phyloP scores from a whole-genome alignment of 2,888 invertebrate genomes.

The Drosophila fungiperda region DNA sequence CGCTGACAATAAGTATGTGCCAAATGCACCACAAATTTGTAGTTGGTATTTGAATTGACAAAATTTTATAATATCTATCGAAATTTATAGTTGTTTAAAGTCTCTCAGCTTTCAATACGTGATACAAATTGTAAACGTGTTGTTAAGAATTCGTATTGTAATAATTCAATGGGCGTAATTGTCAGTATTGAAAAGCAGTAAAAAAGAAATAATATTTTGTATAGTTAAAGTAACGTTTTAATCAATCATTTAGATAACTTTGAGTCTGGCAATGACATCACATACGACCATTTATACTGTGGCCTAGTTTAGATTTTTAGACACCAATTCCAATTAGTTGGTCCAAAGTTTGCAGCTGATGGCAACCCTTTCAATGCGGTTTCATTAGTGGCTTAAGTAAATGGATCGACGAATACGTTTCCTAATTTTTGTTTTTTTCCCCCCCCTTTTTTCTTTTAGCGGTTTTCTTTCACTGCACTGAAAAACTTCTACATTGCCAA shows the following conservation, averaged over 20 bases:
- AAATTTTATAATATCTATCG: not conserved
- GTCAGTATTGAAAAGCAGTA: not conserved
- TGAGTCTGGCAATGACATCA: not conserved
- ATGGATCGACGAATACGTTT: slow-evolving; percentile 51
- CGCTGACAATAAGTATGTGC: not conserved
- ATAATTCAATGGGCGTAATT: not conserved
- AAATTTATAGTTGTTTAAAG: slow-evolving; percentile 5
- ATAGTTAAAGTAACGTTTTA: not conserved
- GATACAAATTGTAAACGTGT: not conserved
- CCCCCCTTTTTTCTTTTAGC: slow-evolving; percentile 37
- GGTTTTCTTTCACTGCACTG: slow-evolving; percentile 53
- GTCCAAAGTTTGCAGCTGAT: slow-evolving; percentile 43
- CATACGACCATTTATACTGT: slow-evolving; percentile 5
- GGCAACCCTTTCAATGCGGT: slow-evolving; percentile 55
- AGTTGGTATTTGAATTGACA: not conserved
- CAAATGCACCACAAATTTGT: not conserved
- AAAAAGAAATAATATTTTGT: not conserved
- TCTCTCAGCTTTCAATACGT: not conserved
- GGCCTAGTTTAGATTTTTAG: slow-evolving; percentile 20
- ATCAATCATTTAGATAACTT: not conserved
- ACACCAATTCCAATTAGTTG: slow-evolving; percentile 56
- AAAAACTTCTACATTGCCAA: slow-evolving; percentile 64
- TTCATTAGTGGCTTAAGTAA: slow-evolving; percentile 59
- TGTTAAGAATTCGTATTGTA: not conserved
- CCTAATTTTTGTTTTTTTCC: not conserved